Conservation (phyloP, 2,113 vertebrate species). For the Oncorhynchus nerka region DNA sequence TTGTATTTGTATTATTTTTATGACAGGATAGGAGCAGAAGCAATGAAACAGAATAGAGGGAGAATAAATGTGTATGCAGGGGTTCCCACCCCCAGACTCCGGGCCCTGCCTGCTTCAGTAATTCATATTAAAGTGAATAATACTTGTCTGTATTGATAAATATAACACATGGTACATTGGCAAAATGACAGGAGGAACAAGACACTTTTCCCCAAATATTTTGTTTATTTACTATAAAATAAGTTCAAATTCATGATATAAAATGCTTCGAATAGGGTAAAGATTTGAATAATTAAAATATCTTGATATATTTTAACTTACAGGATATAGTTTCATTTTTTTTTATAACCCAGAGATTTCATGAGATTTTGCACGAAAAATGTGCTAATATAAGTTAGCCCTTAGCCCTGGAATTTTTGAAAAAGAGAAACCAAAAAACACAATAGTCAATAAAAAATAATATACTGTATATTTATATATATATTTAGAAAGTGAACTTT, state of each 20-base stretch:
- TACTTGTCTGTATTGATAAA: no score
- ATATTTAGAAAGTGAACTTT: conserved; percentile 72
- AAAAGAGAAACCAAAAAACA: conserved; percentile 54
- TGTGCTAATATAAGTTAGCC: conserved; percentile 90
- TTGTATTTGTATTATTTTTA: no score
- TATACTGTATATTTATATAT: conserved; percentile 44
- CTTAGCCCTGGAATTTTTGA: conserved; percentile 89
- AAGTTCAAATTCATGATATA: conserved; percentile 89
- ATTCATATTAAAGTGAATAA: no score
- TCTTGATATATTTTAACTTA: conserved; percentile 89
- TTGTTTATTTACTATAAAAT: conserved; percentile 90
- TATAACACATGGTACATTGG: not conserved
- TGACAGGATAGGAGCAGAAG: no score
- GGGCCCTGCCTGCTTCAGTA: no score
- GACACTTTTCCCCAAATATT: conserved; percentile 76
- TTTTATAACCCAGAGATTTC: conserved; percentile 85
- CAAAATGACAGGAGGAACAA: not conserved
- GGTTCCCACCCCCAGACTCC: no score
- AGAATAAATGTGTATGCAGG: no score
- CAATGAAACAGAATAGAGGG: no score
- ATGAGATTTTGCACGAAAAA: conserved; percentile 84
- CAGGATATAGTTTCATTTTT: conserved; percentile 78
- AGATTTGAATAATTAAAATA: conserved; percentile 90
- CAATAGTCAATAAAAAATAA: conserved; percentile 73
- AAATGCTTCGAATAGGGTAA: conserved; percentile 88